Evolutionary conservation across 2,113 vertebrate genomes (phyloP).

Genomic region (Columbina picui): DNA sequence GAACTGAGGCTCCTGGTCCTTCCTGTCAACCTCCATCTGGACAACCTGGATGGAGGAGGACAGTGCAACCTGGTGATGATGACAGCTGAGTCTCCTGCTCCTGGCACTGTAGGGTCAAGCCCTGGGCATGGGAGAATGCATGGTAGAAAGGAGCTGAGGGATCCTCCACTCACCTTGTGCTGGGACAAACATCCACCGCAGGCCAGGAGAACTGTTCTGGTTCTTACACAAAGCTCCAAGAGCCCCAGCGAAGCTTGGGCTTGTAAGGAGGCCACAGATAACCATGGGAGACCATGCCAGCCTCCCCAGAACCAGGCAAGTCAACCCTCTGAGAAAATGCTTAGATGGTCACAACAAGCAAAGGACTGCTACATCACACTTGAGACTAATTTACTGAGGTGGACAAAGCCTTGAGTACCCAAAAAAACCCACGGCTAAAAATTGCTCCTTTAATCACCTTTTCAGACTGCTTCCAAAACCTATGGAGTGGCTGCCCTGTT

Average conservation of each 20-base stretch:
- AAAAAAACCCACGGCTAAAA: background rate
- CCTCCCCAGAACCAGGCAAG: background rate
- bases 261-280: background rate
- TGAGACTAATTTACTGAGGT: background rate
- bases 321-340: background rate
- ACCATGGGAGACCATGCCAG: fast-evolving
- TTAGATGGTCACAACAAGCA: background rate
- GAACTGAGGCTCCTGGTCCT: background rate
- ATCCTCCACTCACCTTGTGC: background rate
- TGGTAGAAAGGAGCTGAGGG: background rate
- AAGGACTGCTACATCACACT: background rate
- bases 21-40: background rate
- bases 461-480: background rate
- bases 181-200: fast-evolving
- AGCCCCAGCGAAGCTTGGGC: background rate
- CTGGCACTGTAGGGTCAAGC: background rate
- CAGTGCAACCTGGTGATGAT: background rate
- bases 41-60: background rate
- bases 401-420: background rate
- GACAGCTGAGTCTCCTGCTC: background rate
- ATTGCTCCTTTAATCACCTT: background rate
- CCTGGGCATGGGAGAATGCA: background rate
- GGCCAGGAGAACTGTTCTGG: background rate
- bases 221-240: background rate
- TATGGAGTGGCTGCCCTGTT: background rate